phyloP scores from a whole-genome alignment of 2,888 invertebrate species.

The Portevinia maculata region DNA sequence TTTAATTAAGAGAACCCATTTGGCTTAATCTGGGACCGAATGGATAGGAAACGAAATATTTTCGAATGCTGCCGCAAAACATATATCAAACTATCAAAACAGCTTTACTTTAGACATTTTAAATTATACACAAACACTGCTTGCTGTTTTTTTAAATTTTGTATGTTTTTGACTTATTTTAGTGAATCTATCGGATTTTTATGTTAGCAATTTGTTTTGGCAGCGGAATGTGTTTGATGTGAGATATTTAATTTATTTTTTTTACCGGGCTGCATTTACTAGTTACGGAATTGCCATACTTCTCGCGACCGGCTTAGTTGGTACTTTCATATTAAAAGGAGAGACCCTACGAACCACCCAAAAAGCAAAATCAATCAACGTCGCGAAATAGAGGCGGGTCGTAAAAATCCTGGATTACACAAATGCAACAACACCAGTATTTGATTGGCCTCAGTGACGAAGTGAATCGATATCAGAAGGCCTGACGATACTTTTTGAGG shows the following conservation, averaged over 20 bases:
- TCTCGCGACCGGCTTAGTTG: too few relatives aligned
- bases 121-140: slow-evolving; percentile 19
- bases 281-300: too few relatives aligned
- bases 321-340: too few relatives aligned
- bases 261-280: too few relatives aligned
- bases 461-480: too few relatives aligned
- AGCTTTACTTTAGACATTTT: slow-evolving; percentile 24
- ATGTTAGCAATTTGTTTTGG: slow-evolving; percentile 43
- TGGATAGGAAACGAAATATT: slow-evolving; percentile 36
- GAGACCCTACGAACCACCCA: too few relatives aligned
- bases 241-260: slow-evolving; percentile 22
- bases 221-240: slow-evolving; percentile 58
- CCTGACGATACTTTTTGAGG: too few relatives aligned
- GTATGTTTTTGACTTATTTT: slow-evolving; percentile 26
- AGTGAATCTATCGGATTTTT: slow-evolving; percentile 34
- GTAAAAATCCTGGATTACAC: too few relatives aligned
- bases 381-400: too few relatives aligned
- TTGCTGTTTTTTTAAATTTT: neutral
- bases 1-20: slow-evolving; percentile 40
- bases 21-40: neutral
- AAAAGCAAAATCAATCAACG: too few relatives aligned
- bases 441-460: too few relatives aligned
- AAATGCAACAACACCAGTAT: too few relatives aligned
- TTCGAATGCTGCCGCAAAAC: slow-evolving; percentile 29
- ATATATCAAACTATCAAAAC: slow-evolving; percentile 63